Evolutionary conservation across 2,888 invertebrate species (phyloP), one percentile per base, ranked within the genome.

Genomic region (Hydrotaea cyrtoneurina): DNA sequence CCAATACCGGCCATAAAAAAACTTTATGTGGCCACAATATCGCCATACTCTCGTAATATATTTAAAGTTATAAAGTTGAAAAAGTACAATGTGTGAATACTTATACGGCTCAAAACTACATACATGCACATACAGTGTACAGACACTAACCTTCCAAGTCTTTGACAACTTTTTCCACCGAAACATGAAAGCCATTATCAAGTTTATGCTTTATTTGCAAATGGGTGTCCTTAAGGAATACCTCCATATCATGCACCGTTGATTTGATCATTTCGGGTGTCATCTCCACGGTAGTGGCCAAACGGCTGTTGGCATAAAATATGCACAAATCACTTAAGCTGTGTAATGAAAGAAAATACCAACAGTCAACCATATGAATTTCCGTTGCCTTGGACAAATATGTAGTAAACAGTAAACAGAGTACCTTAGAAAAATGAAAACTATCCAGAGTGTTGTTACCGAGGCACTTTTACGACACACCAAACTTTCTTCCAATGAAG

Each of bases 171-270:
- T 94, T 94, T 87, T 94, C 94, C 76, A 94, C 93, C 17, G 95
- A 93, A 86, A 94, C 93, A 91, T 95, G 95, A 87, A 95, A 93
- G 66, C 92, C 92, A 89, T 92, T 93, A 87, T 94, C 94, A 80
- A 94, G 91, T 86, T 93, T 93, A 89, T 93, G 93, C 86, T 94
- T 93, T 86, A 95, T 93, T 92, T 95, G 95, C 90, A 93, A 92
- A 88, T 95, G 94, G n/a, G 95, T 94, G 88, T 95, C 94, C 87
- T 93, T 93, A 79, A 95, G 92, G 89, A 95, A 95, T 78, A 94
- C 93, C 88, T 93, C 93, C 73, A 95, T 91, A 90, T 95, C 95
- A 86, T 94, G 93, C 71, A 95, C 93, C 46, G 94, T 94, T 19
- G 94, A 93, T 88, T 94, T 93, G 77, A 94, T 91, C 85, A 94